These are phyloP conservation scores for Eueremaeus valkanovi DNA, from an alignment of 2,888 invertebrate genomes.

Conservation along the genomic window DNA sequence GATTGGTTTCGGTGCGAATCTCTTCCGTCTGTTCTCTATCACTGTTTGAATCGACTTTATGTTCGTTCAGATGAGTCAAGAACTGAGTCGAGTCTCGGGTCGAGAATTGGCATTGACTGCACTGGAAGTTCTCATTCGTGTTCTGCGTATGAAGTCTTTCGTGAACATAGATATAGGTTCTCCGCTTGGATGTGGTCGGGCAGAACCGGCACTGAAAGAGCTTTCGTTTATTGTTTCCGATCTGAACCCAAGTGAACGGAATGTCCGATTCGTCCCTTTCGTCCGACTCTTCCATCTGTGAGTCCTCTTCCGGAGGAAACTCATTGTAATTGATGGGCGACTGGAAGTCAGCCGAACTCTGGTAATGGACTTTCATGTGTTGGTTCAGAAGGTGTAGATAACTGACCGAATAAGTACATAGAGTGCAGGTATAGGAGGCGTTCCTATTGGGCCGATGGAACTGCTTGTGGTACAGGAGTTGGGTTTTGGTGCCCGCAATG, in stretches of 20 bases:
- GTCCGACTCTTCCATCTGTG: slow-evolving; percentile 26
- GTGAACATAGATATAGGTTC: slow-evolving; percentile 74
- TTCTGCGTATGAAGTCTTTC: slow-evolving; percentile 66
- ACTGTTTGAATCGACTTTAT: not conserved
- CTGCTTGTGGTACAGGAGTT: slow-evolving; percentile 79
- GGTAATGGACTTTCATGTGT: slow-evolving; percentile 69
- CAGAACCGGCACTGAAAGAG: slow-evolving; percentile 80
- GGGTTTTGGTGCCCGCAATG: slow-evolving; percentile 77
- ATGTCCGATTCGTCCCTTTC: slow-evolving; percentile 50
- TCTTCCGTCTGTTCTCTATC: not conserved
- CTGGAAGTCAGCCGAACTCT: slow-evolving; percentile 21
- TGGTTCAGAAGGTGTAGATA: slow-evolving; percentile 73
- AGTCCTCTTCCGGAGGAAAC: slow-evolving; percentile 35
- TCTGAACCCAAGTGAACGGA: slow-evolving; percentile 59
- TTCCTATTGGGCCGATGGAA: slow-evolving; percentile 68
- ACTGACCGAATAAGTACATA: slow-evolving; percentile 77
- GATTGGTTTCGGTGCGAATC: not conserved
- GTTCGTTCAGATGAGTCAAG: slow-evolving; percentile 21
- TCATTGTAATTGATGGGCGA: slow-evolving; percentile 26
- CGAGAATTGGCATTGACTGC: slow-evolving; percentile 31
- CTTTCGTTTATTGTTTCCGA: slow-evolving; percentile 67
- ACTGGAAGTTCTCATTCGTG: slow-evolving; percentile 46
- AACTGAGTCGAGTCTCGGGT: slow-evolving; percentile 8
- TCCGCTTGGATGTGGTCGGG: slow-evolving; percentile 75
- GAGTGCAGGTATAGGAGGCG: slow-evolving; percentile 72